phyloP scores from a whole-genome alignment of 2,113 vertebrate species.

The Heteronetta atricapilla region DNA sequence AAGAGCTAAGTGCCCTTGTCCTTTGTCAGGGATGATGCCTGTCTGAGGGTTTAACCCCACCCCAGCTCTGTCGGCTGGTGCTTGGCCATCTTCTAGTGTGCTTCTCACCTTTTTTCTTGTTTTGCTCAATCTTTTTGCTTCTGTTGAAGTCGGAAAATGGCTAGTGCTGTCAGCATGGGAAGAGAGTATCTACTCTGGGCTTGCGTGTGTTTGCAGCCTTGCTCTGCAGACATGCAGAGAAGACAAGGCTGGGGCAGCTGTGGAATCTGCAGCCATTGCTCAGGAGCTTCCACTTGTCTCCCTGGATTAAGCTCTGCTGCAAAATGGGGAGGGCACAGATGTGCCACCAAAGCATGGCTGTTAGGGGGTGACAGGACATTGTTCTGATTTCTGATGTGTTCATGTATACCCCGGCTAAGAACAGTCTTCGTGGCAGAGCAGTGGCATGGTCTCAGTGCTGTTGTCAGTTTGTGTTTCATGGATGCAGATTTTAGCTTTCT shows the following conservation, averaged over 20 bases:
- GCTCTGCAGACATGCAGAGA: not conserved
- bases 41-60: not conserved
- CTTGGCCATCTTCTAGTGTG: not conserved
- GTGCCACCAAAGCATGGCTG: not conserved
- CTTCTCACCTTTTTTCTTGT: not conserved
- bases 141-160: not conserved
- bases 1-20: not conserved
- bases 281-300: not conserved
- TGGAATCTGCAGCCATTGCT: not conserved
- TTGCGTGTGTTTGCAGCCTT: fast-evolving
- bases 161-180: not conserved
- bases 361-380: not conserved
- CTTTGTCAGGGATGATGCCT: not conserved
- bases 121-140: not conserved
- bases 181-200: not conserved
- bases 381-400: not conserved
- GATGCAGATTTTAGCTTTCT: not conserved
- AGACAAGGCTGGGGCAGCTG: not conserved
- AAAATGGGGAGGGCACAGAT: not conserved
- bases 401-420: too few relatives aligned
- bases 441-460: not conserved
- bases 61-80: not conserved
- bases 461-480: fast-evolving
- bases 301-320: not conserved
- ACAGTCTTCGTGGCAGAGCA: not conserved